phyloP scores from a whole-genome alignment of 2,797 vertebrate genomes.

The Capromys pilorides region DNA sequence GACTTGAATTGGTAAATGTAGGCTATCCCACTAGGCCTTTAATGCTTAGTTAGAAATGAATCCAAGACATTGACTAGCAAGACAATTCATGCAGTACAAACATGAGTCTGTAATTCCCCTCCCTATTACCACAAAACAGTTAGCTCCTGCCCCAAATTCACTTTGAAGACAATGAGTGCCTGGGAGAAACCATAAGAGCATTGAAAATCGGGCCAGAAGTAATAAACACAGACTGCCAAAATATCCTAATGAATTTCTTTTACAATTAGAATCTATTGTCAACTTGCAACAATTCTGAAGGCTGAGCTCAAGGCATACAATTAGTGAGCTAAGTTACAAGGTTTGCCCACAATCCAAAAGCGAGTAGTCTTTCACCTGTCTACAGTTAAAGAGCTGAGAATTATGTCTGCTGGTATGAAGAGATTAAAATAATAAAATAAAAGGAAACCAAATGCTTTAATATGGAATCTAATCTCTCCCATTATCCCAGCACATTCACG shows the following conservation, averaged over 20 bases:
- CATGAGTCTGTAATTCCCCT: conserved; percentile 71
- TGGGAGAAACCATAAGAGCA: conserved; percentile 56
- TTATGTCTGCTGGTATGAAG: conserved; percentile 13
- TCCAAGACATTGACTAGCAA: conserved; percentile 76
- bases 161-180: conserved; percentile 73
- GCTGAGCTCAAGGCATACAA: neutral
- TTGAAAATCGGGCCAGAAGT: conserved; percentile 61
- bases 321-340: conserved; percentile 28
- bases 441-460: conserved; percentile 60
- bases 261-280: conserved; percentile 59
- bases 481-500: conserved; percentile 58
- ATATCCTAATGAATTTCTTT: conserved; percentile 59
- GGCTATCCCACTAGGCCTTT: conserved; percentile 67
- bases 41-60: conserved; percentile 72
- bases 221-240: conserved; percentile 49
- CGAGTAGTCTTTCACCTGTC: conserved; percentile 59
- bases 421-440: conserved; percentile 77
- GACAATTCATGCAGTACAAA: conserved; percentile 72
- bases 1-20: conserved; percentile 70
- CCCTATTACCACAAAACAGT: conserved; percentile 65
- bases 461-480: conserved; percentile 61
- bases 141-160: conserved; percentile 65
- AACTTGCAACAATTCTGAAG: conserved; percentile 46
- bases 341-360: conserved; percentile 23
- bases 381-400: conserved; percentile 62